Conservation (phyloP, 2,888 invertebrate genomes). For the Sussaba pulchella region DNA sequence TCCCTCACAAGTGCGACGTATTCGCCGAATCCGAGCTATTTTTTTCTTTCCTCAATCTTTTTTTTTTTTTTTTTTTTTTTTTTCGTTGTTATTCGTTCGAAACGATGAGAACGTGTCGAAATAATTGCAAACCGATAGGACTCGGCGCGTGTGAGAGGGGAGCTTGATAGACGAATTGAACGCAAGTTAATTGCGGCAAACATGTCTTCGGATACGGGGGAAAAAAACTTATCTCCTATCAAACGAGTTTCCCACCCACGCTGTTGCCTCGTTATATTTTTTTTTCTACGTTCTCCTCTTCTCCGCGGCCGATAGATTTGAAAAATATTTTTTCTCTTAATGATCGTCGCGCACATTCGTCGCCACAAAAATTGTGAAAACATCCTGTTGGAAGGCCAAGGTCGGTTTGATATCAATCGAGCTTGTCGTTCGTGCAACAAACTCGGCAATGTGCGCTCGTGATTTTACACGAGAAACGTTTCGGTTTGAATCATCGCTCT, state of each 20-base stretch:
- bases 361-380: conserved; percentile 33
- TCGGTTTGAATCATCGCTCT: not conserved
- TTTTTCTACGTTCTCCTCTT: not conserved
- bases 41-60: not conserved
- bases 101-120: not conserved
- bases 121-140: not conserved
- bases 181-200: conserved; percentile 6
- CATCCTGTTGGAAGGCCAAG: conserved; percentile 61
- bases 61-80: conserved; percentile 2
- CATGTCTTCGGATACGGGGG: not conserved
- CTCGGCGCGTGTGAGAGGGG: not conserved
- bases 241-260: not conserved
- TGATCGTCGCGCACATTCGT: not conserved
- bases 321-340: not conserved
- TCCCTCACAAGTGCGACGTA: not conserved
- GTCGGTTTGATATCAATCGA: conserved; percentile 56
- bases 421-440: conserved; percentile 5
- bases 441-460: not conserved
- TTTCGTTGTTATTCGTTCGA: not conserved
- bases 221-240: not conserved
- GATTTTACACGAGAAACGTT: not conserved
- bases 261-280: not conserved
- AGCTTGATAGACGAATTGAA: not conserved
- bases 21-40: not conserved
- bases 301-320: not conserved